Evolutionary conservation across 2,113 vertebrate species (phyloP), one percentile per base, ranked within the genome.

Genomic region (Sander lucioperca): DNA sequence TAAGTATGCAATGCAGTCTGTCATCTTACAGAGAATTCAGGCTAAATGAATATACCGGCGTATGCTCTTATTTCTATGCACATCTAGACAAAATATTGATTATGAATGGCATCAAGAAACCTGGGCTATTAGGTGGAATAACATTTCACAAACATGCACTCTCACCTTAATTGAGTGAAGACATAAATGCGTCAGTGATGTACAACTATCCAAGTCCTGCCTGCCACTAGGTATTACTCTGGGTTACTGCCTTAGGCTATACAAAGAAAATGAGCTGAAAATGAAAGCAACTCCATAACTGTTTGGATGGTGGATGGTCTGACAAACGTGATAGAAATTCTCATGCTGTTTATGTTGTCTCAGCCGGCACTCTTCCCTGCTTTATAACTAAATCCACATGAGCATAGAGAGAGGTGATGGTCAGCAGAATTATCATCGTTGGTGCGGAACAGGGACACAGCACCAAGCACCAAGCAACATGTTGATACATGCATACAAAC

Each of bases 321-420:
- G 92, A 91, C 86, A 88, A 91, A 92, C 88, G 82, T 88, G 91
- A 91, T 80, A 16, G 84, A 92, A 93, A 92, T 91, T 79, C 87
- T 88, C 74, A 84, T 78, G 82, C 70, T 87, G 90, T 80, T 91
- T 43, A 79, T 88, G 89, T 90, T 65, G n/a, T 81, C 81, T 88
- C 80, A 79, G 82, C 63, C 70, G 5, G 66, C n/a, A 77, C 84
- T 74, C 76, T 79, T 59, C 18, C 27, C 69, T 77, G 80, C 79
- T 68, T 88, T 84, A 86, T 79, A 85, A 69, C 88, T 64, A 71
- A 82, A 90, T 47, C 63, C 63, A 69, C 87, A 75, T 48, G 80
- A 87, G 88, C 68, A 50, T 47, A 10, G 25, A 33, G 71, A 79
- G 82, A 79, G 91, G 86, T 88, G 89, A 89, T 83, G 89, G 91